phyloP scores from a whole-genome alignment of 2,888 invertebrate genomes.

The Amblyjoppa fuscipennis region DNA sequence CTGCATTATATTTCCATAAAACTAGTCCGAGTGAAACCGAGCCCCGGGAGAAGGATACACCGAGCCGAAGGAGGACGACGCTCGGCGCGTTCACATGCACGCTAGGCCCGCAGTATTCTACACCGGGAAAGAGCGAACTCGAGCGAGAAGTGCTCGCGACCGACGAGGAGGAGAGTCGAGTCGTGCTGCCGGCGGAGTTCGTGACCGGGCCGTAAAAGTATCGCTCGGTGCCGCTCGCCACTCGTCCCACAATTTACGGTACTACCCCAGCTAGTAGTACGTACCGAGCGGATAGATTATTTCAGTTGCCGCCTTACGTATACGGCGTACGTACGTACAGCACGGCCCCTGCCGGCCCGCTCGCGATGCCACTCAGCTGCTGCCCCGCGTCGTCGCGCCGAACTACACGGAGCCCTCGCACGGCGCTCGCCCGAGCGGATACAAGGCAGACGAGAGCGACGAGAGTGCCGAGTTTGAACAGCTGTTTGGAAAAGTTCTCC shows the following conservation, averaged over 20 bases:
- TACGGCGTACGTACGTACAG: not conserved
- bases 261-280: conserved; percentile 63
- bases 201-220: conserved; percentile 78
- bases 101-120: conserved; percentile 17
- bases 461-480: conserved; percentile 41
- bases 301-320: conserved; percentile 63
- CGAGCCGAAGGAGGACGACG: conserved; percentile 56
- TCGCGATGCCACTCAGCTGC: conserved; percentile 23
- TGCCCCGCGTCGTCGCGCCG: not conserved
- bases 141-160: conserved; percentile 39
- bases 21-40: conserved; percentile 34
- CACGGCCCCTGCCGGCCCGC: conserved; percentile 27
- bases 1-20: conserved; percentile 5
- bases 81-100: conserved; percentile 55
- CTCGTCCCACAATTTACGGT: conserved; percentile 74
- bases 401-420: not conserved
- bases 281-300: conserved; percentile 63
- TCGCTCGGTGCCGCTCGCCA: conserved; percentile 71
- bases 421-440: not conserved
- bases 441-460: conserved; percentile 4
- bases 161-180: conserved; percentile 38
- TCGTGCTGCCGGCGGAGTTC: conserved; percentile 71
- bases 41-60: conserved; percentile 2
- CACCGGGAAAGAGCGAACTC: conserved; percentile 33
- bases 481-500: conserved; percentile 50